Base-by-base conservation (phyloP, 2,888 invertebrate species). In the Geotrupes spiniger region DNA sequence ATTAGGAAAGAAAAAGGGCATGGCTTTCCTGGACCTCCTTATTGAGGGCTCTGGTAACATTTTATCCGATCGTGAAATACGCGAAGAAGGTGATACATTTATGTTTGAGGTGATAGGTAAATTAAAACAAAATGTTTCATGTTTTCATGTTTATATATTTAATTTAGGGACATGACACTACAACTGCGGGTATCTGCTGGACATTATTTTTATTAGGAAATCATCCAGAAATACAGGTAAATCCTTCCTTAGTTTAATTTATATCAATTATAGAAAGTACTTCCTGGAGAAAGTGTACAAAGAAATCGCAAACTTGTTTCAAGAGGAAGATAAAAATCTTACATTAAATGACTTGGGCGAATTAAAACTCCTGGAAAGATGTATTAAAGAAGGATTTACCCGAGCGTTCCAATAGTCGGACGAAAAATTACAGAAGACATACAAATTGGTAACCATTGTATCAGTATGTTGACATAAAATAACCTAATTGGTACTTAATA, bases 31-130 rank as follows among this genome's bases (percentile, higher is more conserved):
- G 12, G 49, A 49, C 44, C 25, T 49, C 12, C 36, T 49, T 4
- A 4, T 49, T 4, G 42, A 47, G 12, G 41, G 21, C n/a, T n/a
- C n/a, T n/a, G n/a, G n/a, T n/a, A n/a, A n/a, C n/a, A n/a, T n/a
- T n/a, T n/a, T n/a, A n/a, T 4, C 33, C 44, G 0, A 31, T 49
- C 54, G 60, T 26, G 71, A 72, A 36, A 65, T 73, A 21, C 57
- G 71, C 46, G 70, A 73, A 53, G 72, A 73, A 61, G 71, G 72
- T 2, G 72, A 72, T 49, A 73, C 73, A 0, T 73, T 73, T 49
- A 72, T 73, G 71, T 73, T 73, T 14, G 49, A 44, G 21, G n/a
- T n/a, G n/a, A 33, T 4, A 11, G 10, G 4, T 4, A 29, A 11
- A 10, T 29, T 29, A 1, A 11, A 2, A 28, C 28, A 28, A 28